phyloP scores from a whole-genome alignment of 64 coral and sea anemone species.

The Dendrophyllia cribrosa region DNA sequence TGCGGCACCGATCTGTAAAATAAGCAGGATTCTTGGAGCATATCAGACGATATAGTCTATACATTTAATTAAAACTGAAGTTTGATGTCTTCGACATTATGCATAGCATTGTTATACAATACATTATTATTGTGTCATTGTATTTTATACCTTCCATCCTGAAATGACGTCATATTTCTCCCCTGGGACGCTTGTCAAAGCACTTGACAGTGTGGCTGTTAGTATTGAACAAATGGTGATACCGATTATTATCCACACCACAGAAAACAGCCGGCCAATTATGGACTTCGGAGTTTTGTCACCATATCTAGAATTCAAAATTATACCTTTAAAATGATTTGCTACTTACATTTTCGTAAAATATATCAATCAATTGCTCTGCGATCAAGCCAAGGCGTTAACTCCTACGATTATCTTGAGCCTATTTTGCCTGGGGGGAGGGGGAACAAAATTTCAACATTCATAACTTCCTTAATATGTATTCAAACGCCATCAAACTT shows the following conservation, averaged over 20 bases:
- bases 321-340: too few relatives aligned
- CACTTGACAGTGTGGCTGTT: slow-evolving; percentile 9
- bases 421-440: too few relatives aligned
- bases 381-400: too few relatives aligned
- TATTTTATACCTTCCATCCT: background rate
- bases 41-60: too few relatives aligned
- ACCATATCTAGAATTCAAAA: background rate
- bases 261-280: background rate
- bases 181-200: background rate
- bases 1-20: background rate
- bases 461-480: too few relatives aligned
- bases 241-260: slow-evolving; percentile 15
- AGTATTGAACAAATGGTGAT: slow-evolving; percentile 5
- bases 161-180: slow-evolving; percentile 5
- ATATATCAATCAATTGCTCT: too few relatives aligned
- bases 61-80: background rate
- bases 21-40: too few relatives aligned
- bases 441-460: too few relatives aligned
- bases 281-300: slow-evolving; percentile 29
- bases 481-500: too few relatives aligned
- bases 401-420: too few relatives aligned
- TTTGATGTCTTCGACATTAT: background rate
- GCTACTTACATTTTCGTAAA: too few relatives aligned
- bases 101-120: background rate
- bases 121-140: background rate